Evolutionary conservation across 2,797 vertebrate genomes (phyloP).

Genomic region (Calcarius lapponicus): DNA sequence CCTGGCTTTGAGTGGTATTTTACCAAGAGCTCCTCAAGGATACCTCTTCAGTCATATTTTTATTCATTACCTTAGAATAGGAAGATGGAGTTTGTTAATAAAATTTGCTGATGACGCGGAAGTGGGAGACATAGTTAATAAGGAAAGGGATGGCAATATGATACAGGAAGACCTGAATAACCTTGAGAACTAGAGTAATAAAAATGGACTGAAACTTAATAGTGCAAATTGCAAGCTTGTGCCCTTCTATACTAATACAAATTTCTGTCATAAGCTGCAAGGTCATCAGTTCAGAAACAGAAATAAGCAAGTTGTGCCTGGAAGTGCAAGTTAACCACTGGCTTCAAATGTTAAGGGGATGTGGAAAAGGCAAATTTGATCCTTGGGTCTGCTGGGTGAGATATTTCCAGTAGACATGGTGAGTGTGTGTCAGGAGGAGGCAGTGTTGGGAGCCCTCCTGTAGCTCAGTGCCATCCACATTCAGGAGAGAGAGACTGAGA

Average conservation of each 20-base stretch:
- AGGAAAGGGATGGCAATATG: not conserved
- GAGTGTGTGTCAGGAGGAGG: not conserved
- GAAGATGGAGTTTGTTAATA: conserved; percentile 19
- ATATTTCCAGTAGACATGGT: not conserved
- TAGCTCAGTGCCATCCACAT: fast-evolving
- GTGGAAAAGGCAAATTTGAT: not conserved
- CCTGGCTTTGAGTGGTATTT: not conserved
- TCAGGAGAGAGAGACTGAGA: not conserved
- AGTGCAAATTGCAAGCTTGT: not conserved
- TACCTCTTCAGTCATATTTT: not conserved
- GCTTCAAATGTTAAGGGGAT: not conserved
- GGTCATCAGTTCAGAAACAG: not conserved
- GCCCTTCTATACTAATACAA: conserved; percentile 9
- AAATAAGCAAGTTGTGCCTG: not conserved
- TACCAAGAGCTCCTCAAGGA: not conserved
- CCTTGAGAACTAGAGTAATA: conserved; percentile 9
- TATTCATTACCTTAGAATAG: conserved; percentile 20
- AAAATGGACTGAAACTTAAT: conserved; percentile 19
- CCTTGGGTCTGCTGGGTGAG: not conserved
- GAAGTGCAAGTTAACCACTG: not conserved
- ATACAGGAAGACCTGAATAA: conserved; percentile 29
- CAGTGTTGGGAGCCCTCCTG: not conserved
- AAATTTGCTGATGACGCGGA: conserved; percentile 19
- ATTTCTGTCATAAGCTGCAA: conserved; percentile 32
- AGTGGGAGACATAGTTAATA: conserved; percentile 21